Conservation (phyloP, 2,888 invertebrate genomes). For the Hemistola chrysoprasaria region DNA sequence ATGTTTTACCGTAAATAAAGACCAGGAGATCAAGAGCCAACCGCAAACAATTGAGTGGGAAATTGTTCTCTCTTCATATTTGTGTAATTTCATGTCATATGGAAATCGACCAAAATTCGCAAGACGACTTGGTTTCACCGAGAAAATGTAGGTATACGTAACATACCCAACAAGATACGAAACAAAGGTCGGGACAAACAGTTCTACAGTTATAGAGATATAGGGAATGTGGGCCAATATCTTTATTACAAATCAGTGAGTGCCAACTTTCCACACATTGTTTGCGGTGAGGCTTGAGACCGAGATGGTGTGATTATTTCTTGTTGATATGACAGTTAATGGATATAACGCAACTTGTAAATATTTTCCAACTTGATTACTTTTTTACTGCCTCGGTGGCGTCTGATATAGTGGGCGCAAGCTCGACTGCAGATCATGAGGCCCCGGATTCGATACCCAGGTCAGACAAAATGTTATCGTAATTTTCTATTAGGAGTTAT, state of each 20-base stretch:
- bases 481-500: no score
- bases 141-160: conserved; percentile 25
- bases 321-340: background rate
- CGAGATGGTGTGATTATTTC: background rate
- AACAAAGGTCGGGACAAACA: conserved; percentile 33
- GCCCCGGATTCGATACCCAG: no score
- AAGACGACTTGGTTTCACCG: conserved; percentile 15
- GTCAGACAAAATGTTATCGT: no score
- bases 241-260: conserved; percentile 23
- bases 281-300: conserved; percentile 3
- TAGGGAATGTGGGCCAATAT: conserved; percentile 18
- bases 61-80: no score
- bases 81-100: background rate
- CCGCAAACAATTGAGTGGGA: no score
- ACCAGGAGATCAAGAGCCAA: no score
- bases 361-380: no score
- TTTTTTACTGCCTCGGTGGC: no score
- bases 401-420: no score
- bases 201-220: conserved; percentile 18
- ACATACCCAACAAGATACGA: conserved; percentile 25
- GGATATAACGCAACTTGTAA: no score
- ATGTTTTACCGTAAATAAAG: no score
- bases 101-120: conserved; percentile 3
- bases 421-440: no score
- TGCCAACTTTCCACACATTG: conserved; percentile 8